Evolutionary conservation across 2,797 vertebrate genomes (phyloP).

Genomic region (Thamnophis elegans): DNA sequence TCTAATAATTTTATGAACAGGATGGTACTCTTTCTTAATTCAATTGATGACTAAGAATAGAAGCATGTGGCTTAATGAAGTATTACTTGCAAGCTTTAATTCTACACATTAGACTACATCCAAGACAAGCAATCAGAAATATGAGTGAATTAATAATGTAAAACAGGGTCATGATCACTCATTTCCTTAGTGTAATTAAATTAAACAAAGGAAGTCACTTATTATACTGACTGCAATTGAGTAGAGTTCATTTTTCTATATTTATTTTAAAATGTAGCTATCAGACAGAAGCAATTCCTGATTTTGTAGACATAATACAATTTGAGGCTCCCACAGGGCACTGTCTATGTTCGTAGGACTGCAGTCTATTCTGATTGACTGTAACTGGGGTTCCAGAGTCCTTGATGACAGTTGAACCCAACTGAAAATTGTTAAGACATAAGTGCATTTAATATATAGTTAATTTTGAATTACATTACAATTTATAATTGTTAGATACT

Average conservation of each 20-base stretch:
- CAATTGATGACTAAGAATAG: neutral
- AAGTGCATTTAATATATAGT: neutral
- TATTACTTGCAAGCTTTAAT: neutral
- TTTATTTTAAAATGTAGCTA: neutral
- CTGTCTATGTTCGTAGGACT: neutral
- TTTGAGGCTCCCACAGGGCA: neutral
- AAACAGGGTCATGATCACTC: neutral
- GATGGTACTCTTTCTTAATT: neutral
- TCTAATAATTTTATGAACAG: neutral
- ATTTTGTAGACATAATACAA: constrained; percentile 12
- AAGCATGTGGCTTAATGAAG: neutral
- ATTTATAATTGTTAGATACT: too few species aligned
- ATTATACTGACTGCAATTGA: neutral
- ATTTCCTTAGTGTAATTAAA: neutral
- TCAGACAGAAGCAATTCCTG: neutral
- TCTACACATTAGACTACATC: neutral
- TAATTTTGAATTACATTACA: constrained; percentile 15
- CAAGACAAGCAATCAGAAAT: neutral
- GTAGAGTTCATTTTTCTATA: neutral
- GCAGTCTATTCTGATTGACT: neutral
- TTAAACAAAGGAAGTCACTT: neutral
- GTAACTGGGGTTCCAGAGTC: neutral
- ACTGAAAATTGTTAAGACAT: neutral
- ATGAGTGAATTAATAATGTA: neutral
- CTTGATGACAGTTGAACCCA: neutral